A percentile compares a stretch with the other conserved stretches of the same genome.
Conservation (phyloP, 2,113 vertebrate species). For the Plectropomus leopardus region DNA sequence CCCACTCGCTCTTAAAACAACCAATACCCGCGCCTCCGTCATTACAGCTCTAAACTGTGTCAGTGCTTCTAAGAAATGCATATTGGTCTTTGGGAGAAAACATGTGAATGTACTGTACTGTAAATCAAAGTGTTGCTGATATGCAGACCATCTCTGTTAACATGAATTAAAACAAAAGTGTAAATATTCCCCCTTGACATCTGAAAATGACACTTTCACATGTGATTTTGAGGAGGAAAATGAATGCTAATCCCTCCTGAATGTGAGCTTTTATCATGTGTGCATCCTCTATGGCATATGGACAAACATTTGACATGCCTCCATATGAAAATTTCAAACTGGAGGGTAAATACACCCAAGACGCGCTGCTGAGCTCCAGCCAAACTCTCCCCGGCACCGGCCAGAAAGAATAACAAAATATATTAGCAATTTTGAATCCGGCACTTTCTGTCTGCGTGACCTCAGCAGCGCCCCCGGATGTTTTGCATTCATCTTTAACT, state of each 20-base stretch:
- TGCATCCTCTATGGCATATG: background rate
- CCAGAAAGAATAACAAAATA: conserved; percentile 11
- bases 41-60: conserved; percentile 43
- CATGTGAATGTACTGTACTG: conserved; percentile 10
- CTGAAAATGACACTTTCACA: background rate
- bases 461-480: conserved; percentile 27
- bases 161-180: conserved; percentile 25
- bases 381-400: background rate
- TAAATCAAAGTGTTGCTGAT: conserved; percentile 10
- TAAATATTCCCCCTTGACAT: background rate
- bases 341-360: background rate
- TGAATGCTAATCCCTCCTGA: conserved; percentile 27
- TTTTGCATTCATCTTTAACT: conserved; percentile 39
- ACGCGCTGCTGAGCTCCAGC: background rate
- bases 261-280: background rate
- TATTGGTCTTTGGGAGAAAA: conserved; percentile 24
- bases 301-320: background rate
- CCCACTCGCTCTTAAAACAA: conserved; percentile 59
- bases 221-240: background rate
- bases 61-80: conserved; percentile 45
- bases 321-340: background rate
- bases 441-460: background rate
- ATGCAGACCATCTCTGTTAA: conserved; percentile 27
- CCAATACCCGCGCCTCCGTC: conserved; percentile 29
- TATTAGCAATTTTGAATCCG: conserved; percentile 5